Evolutionary conservation across 1,140 invertebrate genomes (phyloP).

Genomic region (Tetragonula clypearis): DNA sequence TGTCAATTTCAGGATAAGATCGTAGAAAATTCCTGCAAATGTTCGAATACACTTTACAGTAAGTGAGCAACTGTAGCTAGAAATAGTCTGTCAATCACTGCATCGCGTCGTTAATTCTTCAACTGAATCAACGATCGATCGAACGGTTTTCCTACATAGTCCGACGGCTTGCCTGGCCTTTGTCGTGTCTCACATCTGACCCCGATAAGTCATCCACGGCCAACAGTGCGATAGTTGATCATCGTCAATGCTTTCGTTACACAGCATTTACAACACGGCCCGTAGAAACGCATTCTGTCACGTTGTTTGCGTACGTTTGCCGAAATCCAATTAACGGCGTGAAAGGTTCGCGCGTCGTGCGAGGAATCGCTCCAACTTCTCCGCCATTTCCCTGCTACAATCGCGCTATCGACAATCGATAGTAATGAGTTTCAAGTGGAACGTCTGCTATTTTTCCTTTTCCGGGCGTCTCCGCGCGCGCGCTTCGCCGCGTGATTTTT

Average conservation of each 20-base stretch:
- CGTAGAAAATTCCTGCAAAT: too few relatives aligned
- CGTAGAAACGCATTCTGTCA: background rate
- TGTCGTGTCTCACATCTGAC: background rate
- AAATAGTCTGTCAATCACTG: slow-evolving; percentile 8
- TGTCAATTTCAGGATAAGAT: too few relatives aligned
- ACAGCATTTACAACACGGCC: background rate
- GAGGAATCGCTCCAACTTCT: background rate
- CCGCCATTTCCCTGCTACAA: background rate
- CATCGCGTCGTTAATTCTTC: slow-evolving; percentile 9
- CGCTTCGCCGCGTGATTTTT: background rate
- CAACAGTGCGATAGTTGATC: background rate
- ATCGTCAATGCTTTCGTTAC: background rate
- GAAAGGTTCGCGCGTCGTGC: background rate
- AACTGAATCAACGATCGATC: background rate
- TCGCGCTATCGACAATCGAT: background rate
- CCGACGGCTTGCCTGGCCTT: background rate
- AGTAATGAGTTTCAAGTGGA: slow-evolving; percentile 13
- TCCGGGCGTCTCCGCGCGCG: background rate
- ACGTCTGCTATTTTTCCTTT: background rate
- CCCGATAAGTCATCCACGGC: background rate
- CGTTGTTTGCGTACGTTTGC: background rate
- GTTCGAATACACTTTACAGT: background rate
- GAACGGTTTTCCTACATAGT: too few relatives aligned
- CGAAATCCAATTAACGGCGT: slow-evolving; percentile 8
- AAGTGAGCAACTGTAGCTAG: too few relatives aligned